Percentiles rank a stretch among this genome's conserved stretches.
Conservation (phyloP, 2,888 invertebrate genomes). For the Leptinotarsa haldemani region DNA sequence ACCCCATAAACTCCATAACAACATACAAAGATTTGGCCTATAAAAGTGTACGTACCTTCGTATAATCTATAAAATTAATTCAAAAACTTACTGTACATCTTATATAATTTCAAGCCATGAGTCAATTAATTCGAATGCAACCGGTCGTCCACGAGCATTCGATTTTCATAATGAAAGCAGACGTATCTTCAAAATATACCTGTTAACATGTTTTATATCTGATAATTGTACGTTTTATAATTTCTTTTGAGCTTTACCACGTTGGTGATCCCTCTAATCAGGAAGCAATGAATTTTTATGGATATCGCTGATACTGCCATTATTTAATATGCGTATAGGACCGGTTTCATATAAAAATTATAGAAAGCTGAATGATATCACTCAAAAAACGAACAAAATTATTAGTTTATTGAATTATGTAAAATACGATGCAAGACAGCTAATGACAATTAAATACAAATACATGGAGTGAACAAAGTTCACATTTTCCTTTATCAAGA, state of each 20-base stretch:
- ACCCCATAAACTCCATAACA: no score
- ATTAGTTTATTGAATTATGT: no score
- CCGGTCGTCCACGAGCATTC: not conserved
- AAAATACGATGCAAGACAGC: no score
- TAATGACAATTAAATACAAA: no score
- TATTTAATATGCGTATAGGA: not conserved
- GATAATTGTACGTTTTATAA: not conserved
- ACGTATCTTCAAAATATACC: conserved; percentile 4
- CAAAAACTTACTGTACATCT: not conserved
- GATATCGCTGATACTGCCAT: not conserved
- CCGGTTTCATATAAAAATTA: not conserved
- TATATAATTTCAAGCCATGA: not conserved
- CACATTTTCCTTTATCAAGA: no score
- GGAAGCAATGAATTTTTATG: conserved; percentile 13
- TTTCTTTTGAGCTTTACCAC: not conserved
- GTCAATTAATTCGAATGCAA: conserved; percentile 1
- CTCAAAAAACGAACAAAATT: no score
- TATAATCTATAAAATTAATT: not conserved
- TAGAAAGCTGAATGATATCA: not conserved
- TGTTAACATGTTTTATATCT: conserved; percentile 15
- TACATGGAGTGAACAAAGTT: no score
- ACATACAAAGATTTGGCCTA: no score
- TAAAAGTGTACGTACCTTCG: no score
- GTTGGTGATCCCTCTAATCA: conserved; percentile 6
- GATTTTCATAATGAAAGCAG: conserved; percentile 3